Base-by-base conservation (phyloP, 2,888 invertebrate genomes). In the Cordilura impudica region DNA sequence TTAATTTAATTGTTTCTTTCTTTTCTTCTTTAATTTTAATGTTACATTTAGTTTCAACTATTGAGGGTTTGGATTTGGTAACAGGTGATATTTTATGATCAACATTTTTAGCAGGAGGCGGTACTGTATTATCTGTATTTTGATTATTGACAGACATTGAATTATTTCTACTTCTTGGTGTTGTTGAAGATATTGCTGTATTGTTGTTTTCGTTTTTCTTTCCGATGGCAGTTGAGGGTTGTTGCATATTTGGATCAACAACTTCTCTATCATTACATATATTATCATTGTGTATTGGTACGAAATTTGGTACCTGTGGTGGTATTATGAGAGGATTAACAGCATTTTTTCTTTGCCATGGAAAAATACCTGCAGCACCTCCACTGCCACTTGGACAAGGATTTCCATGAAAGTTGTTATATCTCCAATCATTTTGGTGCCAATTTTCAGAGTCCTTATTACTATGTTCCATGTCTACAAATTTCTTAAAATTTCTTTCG, bases 401-500 rank as follows among this genome's bases (percentile, higher is more conserved):
- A 2, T 16, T 26, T 14, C 2, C n/a, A 18, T 8, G 7, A 31
- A 14, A 60, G 8, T 18, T 45, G 7, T 45, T 43, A 10, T 39
- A 26, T 14, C 21, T 23, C 56, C 73, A 23, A 31, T 49, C 31
- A 10, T 35, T 39, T 43, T 51, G n/a, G 6, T 16, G n/a, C 74
- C 66, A 56, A 56, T 43, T 6, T 7, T 61, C 23, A 2, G 19
- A 1, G 7, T 45, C 23, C 8, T 43, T 26, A 29, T 54, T 43
- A 4, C 19, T 6, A 45, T 78, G 81, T 0, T 74, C 45, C 16
- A 74, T 71, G 56, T 84, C 83, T 5, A 71, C 83, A 21, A 76
- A 76, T 58, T 84, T 84, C n/a, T 23, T 31, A 19, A 82, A 84
- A 16, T 81, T 81, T 39, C 81, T 81, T 6, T 79, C 81, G 26